phyloP scores from a whole-genome alignment of 2,797 vertebrate species.

The Ciconia nigra region DNA sequence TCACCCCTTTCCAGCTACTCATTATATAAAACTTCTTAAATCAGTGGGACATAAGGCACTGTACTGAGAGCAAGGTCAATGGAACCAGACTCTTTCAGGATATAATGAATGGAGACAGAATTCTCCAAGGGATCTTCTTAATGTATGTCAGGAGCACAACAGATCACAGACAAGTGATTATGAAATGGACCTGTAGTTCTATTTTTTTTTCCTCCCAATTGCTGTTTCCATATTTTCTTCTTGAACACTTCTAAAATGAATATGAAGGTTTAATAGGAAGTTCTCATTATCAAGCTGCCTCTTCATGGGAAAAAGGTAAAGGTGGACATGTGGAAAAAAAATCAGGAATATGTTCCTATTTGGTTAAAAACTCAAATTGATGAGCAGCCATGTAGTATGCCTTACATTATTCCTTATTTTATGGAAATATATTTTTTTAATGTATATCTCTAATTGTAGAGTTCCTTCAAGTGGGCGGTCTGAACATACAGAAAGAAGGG shows the following conservation, averaged over 20 bases:
- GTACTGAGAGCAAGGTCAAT: conserved; percentile 40
- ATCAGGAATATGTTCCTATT: background rate
- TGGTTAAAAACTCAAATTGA: background rate
- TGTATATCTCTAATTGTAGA: background rate
- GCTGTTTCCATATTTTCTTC: background rate
- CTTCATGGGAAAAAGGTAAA: background rate
- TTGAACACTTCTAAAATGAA: background rate
- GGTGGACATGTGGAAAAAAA: background rate
- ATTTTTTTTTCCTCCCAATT: background rate
- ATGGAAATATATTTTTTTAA: background rate
- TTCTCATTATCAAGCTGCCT: background rate
- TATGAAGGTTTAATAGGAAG: background rate
- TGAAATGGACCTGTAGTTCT: background rate
- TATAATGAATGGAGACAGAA: conserved; percentile 50
- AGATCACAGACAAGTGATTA: background rate
- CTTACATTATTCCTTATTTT: background rate
- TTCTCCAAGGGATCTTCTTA: conserved; percentile 36
- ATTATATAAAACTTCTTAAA: conserved; percentile 33
- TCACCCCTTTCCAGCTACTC: background rate
- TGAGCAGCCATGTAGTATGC: background rate
- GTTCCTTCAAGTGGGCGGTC: background rate
- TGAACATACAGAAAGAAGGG: background rate
- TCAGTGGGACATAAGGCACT: conserved; percentile 5
- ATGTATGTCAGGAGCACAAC: conserved; percentile 34
- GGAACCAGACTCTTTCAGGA: conserved; percentile 37